Evolutionary conservation across 2,797 vertebrate species (phyloP), one percentile per base, ranked within the genome.

Genomic region (Myoxocephalus aenaeus): DNA sequence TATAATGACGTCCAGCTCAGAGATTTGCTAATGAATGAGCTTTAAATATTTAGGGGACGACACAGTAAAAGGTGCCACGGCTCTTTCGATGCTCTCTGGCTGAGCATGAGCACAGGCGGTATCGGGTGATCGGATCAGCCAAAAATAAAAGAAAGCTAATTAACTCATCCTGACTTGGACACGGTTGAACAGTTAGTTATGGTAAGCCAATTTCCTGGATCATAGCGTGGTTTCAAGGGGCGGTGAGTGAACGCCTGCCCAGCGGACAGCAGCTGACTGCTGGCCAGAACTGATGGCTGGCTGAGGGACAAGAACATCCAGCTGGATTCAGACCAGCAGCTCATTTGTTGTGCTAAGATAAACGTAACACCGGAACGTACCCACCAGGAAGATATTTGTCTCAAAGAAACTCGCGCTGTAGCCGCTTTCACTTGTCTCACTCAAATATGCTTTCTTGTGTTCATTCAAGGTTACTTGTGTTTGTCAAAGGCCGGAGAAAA

Each of bases 81-180:
- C 66, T 89, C 79, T 84, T 88, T 94, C 87, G 88, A 80, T 56
- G 59, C 70, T 15, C 69, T 76, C 81, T 80, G 68, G 40, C n/a
- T 10, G 50, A 72, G 86, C 79, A 71, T 32, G 68, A 79, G 80
- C 36, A 6, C 50, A 46, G 73, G 44, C 40, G 17, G 84, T 92
- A 90, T 94, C 91, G 20, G 82, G 84, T 94, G 91, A 90, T 86
- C 59, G 25, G 40, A 91, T 88, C 85, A 82, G 77, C 71, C 58
- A 11, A 67, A 67, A 44, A 92, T 85, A 91, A 94, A 90, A 82
- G 85, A 90, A 85, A 90, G 86, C 90, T 89, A 92, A 94, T 94
- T 91, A 93, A 86, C 84, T 84, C 65, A 46, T 67, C 82, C 68
- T 20, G 64, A 84, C 80, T 69, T 36, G 77, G 85, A 91, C 85